These are phyloP conservation scores for Coregonus suidteri DNA, from an alignment of 2,797 vertebrate species.

Conservation along the genomic window DNA sequence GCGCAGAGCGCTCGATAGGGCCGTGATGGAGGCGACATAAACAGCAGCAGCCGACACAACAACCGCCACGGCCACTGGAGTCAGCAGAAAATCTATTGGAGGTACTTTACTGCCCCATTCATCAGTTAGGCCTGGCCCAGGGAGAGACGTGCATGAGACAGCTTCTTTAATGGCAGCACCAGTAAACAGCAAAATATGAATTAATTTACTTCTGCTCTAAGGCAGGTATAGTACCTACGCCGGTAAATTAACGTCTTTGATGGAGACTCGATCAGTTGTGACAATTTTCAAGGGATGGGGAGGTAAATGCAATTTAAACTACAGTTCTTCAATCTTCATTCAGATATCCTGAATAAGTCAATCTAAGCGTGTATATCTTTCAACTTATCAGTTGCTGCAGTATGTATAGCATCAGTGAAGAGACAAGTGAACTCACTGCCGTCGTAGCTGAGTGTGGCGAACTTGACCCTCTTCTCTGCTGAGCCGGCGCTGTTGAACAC, in stretches of 20 bases:
- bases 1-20: slow-evolving; percentile 14
- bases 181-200: slow-evolving; percentile 7
- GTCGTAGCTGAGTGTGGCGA: slow-evolving; percentile 92
- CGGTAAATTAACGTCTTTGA: slow-evolving; percentile 24
- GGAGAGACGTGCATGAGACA: slow-evolving; percentile 19
- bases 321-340: slow-evolving; percentile 1
- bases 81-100: slow-evolving; percentile 34
- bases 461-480: slow-evolving; percentile 92
- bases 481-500: slow-evolving; percentile 96
- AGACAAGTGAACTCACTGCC: slow-evolving; percentile 85
- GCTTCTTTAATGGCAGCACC: slow-evolving; percentile 21
- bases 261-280: slow-evolving; percentile 5
- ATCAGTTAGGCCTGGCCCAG: slow-evolving; percentile 26
- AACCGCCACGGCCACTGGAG: slow-evolving; percentile 25
- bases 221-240: slow-evolving; percentile 5
- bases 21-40: slow-evolving; percentile 30
- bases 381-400: neutral
- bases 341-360: neutral
- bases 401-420: neutral
- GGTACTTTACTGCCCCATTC: slow-evolving; percentile 39
- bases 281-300: slow-evolving; percentile 9
- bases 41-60: slow-evolving; percentile 14
- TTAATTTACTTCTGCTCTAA: slow-evolving; percentile 16
- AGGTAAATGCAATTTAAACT: slow-evolving; percentile 7
- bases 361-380: neutral